Base-by-base conservation (phyloP, 2,888 invertebrate species). In the Rhagophthalmus giganteus region DNA sequence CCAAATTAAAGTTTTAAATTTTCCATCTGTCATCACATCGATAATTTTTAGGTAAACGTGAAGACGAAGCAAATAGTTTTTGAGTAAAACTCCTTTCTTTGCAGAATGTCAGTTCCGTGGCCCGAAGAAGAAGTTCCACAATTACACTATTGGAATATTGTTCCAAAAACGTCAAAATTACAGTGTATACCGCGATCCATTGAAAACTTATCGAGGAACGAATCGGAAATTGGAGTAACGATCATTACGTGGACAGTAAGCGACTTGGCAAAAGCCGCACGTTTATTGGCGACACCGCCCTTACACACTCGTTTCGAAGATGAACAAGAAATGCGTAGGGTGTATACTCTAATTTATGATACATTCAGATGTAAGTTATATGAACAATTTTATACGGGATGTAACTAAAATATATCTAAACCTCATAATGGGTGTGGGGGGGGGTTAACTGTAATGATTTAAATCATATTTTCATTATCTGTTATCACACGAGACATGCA, bases 281-380 rank as follows among this genome's bases (percentile, higher is more conserved):
- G 77, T 20, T 72, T 84, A 2, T 72, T 83, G 11, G 71, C 70
- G 58, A 76, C 76, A 14, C 82, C 82, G 1, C 79, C 82, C 0
- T 54, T 73, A 45, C 60, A 68, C 1, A 80, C 80, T 0, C 62
- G 72, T 9, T 84, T 84, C 59, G 68, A 68, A 1, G 84, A 87
- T 64, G 86, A 87, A 61, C 85, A 86, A 45, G 86, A 87, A 66
- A 87, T 87, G 86, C 75, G 87, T 48, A 77, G 84, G 57, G 87
- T 87, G 13, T 86, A 85, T 62, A 83, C 85, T 0, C 77, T 88
- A 24, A 84, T 87, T 58, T 88, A 87, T 69, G 87, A 88, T 64
- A 86, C 87, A 0, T 83, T 86, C 59, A 76, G 87, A 71, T 87
- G 88, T 87, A 74, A 83, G 86, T 77, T 32, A n/a, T 26, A 14